Percentiles rank a stretch among this genome's conserved stretches.
Evolutionary conservation across 2,888 invertebrate species (phyloP).

Genomic region (Sinotaia quadrata): DNA sequence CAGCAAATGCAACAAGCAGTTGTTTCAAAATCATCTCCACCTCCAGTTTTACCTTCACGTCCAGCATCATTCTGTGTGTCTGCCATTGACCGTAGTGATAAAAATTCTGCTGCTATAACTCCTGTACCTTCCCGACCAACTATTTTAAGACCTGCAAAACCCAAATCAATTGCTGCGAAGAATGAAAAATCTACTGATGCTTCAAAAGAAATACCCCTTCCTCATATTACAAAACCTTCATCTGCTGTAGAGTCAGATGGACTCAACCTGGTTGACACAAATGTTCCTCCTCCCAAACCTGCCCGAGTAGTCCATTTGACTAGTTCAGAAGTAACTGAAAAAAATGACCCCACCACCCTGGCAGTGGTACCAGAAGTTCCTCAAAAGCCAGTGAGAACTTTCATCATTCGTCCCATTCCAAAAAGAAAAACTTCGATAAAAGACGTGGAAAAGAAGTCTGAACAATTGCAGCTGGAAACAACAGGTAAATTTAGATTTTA

Average conservation of each 20-base stretch:
- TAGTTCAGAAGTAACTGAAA: neutral
- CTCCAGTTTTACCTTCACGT: conserved; percentile 10
- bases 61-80: too few species aligned
- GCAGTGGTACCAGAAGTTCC: neutral
- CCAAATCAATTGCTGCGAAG: neutral
- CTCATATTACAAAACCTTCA: conserved; percentile 14
- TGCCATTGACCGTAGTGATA: too few species aligned
- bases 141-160: conserved; percentile 17
- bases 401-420: conserved; percentile 14
- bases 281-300: conserved; percentile 24
- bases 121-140: conserved; percentile 26
- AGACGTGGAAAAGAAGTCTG: neutral
- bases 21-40: conserved; percentile 16
- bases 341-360: too few species aligned
- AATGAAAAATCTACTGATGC: neutral
- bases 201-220: neutral
- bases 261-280: too few species aligned
- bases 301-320: neutral
- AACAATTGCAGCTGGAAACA: too few species aligned
- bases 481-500: too few species aligned
- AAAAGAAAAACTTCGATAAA: neutral
- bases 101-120: too few species aligned
- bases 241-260: too few species aligned
- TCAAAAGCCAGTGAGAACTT: conserved; percentile 8
- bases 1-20: conserved; percentile 15